Percentiles rank a stretch among this genome's conserved stretches.
Evolutionary conservation across 2,113 vertebrate species (phyloP).

Genomic region (Callipepla californica): DNA sequence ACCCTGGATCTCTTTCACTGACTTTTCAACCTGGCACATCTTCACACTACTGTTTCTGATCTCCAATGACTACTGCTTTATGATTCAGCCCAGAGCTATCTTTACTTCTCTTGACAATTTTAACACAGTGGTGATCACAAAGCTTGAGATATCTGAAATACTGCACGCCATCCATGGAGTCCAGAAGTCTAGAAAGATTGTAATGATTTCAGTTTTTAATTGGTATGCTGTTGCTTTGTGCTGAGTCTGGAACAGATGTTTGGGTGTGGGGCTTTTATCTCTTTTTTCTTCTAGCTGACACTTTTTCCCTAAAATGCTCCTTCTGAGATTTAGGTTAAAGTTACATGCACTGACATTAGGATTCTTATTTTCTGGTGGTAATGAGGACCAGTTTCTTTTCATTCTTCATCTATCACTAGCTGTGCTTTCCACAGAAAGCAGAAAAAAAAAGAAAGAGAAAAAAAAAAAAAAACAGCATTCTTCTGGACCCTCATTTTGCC

Average conservation of each 20-base stretch:
- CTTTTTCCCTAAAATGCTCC: background rate
- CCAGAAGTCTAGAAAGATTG: background rate
- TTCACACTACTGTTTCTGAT: background rate
- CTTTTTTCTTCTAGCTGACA: background rate
- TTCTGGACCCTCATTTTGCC: background rate
- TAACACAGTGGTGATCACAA: background rate
- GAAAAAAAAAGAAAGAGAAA: background rate
- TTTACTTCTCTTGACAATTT: background rate
- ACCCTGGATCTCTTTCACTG: background rate
- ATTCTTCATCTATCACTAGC: background rate
- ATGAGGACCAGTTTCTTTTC: background rate
- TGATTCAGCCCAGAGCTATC: background rate
- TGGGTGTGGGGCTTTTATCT: fast-evolving
- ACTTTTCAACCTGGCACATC: background rate
- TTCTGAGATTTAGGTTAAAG: background rate
- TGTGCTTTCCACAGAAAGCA: background rate
- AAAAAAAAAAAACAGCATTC: background rate
- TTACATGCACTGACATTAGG: background rate
- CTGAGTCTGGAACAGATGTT: background rate
- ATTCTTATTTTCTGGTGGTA: background rate
- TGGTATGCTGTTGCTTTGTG: background rate
- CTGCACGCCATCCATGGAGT: fast-evolving
- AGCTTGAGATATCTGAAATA: background rate
- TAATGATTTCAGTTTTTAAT: background rate
- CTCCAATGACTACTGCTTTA: background rate